Percentiles rank a stretch among this genome's conserved stretches.
These are phyloP conservation scores for Lithobates pipiens DNA, from an alignment of 2,797 vertebrate genomes.

Conservation along the genomic window DNA sequence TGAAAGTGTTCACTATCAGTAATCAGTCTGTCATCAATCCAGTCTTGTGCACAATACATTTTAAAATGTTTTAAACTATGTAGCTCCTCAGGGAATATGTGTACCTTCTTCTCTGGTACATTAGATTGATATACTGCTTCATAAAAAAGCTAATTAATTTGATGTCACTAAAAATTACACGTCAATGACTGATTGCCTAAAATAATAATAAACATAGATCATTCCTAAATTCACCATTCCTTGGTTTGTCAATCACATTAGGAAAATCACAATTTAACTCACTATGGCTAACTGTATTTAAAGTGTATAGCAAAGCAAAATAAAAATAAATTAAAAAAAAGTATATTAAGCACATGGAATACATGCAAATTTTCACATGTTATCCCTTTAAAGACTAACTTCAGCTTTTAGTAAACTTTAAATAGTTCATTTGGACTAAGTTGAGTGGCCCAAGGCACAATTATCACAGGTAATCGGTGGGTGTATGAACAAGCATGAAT, in stretches of 20 bases:
- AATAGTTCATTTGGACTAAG: no score
- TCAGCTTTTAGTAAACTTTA: no score
- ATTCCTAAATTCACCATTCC: background rate
- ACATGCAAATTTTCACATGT: no score
- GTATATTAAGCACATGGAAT: no score
- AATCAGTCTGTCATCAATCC: background rate
- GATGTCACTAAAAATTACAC: background rate
- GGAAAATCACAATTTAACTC: background rate
- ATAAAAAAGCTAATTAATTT: background rate
- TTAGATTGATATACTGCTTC: background rate
- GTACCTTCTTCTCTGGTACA: background rate
- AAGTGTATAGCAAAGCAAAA: background rate
- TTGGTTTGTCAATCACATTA: background rate
- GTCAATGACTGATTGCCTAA: background rate
- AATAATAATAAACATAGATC: background rate
- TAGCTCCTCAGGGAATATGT: background rate
- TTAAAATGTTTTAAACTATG: background rate
- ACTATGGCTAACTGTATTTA: background rate
- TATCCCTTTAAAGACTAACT: no score
- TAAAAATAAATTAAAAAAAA: no score
- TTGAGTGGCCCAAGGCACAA: no score
- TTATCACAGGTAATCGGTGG: no score
- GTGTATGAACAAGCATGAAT: no score
- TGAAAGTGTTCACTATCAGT: no score
- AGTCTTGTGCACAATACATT: no score